phyloP scores from a whole-genome alignment of 1,140 invertebrate species.

The Aphaenogaster floridana region DNA sequence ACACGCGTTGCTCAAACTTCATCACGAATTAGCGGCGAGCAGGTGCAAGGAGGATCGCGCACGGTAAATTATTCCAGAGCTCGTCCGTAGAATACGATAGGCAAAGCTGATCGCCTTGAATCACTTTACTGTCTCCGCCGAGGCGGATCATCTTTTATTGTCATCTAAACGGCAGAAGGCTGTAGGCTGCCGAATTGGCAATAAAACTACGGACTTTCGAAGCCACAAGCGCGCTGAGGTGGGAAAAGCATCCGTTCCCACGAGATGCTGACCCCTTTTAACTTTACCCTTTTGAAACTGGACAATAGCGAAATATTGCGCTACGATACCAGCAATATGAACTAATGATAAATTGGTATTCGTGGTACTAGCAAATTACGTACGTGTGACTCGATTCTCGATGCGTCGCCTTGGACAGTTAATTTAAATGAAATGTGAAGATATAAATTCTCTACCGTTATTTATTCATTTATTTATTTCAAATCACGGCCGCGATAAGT shows the following conservation, averaged over 20 bases:
- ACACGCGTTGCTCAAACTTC: slow-evolving; percentile 43
- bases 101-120: slow-evolving; percentile 53
- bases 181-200: slow-evolving; percentile 10
- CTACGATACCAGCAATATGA: neutral
- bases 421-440: slow-evolving; percentile 2
- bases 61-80: slow-evolving; percentile 11
- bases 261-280: slow-evolving; percentile 1
- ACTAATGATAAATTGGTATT: neutral
- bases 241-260: neutral
- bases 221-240: neutral
- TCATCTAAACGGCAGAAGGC: neutral
- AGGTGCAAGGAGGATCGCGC: slow-evolving; percentile 43
- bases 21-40: slow-evolving; percentile 44
- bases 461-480: neutral
- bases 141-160: slow-evolving; percentile 19
- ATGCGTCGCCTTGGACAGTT: neutral
- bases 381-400: neutral
- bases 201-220: slow-evolving; percentile 15
- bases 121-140: slow-evolving; percentile 35
- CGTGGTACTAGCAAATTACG: neutral
- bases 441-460: neutral
- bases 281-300: slow-evolving; percentile 6
- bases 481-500: neutral
- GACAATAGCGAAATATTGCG: neutral
- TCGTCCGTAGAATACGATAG: slow-evolving; percentile 14